Conservation (phyloP, 2,888 invertebrate genomes). For the Meteorus colon region DNA sequence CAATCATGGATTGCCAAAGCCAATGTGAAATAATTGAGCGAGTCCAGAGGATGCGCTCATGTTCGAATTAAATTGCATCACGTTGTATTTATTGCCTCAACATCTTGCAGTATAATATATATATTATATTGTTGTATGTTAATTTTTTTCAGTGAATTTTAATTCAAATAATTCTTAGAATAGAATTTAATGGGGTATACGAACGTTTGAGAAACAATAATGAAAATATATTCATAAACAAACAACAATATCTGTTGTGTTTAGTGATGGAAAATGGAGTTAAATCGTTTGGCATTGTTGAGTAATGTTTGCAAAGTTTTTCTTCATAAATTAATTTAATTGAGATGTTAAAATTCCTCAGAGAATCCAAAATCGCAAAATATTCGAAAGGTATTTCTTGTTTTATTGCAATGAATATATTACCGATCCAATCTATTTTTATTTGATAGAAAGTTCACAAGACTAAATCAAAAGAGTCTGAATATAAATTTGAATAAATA, state of each 20-base stretch:
- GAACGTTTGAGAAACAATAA: no score
- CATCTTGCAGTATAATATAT: not conserved
- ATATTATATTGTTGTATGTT: not conserved
- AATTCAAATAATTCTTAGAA: not conserved
- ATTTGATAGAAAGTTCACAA: no score
- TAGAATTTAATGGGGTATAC: not conserved
- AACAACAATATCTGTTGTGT: not conserved
- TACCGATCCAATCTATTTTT: no score
- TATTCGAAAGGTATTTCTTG: not conserved
- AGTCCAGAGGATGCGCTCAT: not conserved
- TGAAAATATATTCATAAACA: not conserved
- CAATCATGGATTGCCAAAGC: not conserved
- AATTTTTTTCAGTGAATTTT: not conserved
- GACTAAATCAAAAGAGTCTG: not conserved
- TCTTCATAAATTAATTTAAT: conserved; percentile 50
- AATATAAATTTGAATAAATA: not conserved
- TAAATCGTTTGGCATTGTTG: conserved; percentile 12
- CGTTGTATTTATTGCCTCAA: not conserved
- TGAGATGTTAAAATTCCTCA: conserved; percentile 47
- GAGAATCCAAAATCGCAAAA: conserved; percentile 18
- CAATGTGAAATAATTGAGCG: not conserved
- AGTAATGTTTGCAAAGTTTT: conserved; percentile 47
- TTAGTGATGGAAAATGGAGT: conserved; percentile 22
- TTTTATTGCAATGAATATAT: no score
- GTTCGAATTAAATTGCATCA: not conserved